Percentiles rank a stretch among this genome's conserved stretches.
Conservation (phyloP, 2,888 invertebrate species). For the Sphaeridia pumilis region DNA sequence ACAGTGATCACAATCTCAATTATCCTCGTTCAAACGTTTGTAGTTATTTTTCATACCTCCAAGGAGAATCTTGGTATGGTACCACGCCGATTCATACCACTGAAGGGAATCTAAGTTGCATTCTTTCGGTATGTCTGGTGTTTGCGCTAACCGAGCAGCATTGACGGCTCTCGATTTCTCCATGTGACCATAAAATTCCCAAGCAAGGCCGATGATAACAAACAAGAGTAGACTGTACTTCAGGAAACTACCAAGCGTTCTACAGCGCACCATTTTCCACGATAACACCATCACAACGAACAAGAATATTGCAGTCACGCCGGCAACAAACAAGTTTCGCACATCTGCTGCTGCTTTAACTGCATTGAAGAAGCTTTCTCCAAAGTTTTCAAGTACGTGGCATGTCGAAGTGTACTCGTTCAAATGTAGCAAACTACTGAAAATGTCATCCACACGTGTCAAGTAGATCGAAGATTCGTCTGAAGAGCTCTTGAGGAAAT, state of each 20-base stretch:
- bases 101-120: slow-evolving; percentile 28
- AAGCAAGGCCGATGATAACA: slow-evolving; percentile 29
- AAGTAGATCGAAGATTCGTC: slow-evolving; percentile 19
- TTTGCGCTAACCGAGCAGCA: slow-evolving; percentile 26
- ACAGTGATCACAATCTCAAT: neutral
- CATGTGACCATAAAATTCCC: slow-evolving; percentile 24
- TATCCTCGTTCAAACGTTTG: no score
- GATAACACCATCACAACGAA: slow-evolving; percentile 17
- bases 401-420: slow-evolving; percentile 9
- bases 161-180: slow-evolving; percentile 26
- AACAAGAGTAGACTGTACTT: slow-evolving; percentile 25
- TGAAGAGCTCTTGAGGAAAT: slow-evolving; percentile 17
- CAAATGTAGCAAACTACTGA: slow-evolving; percentile 29
- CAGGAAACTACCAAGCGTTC: slow-evolving; percentile 6
- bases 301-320: slow-evolving; percentile 15
- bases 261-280: slow-evolving; percentile 5
- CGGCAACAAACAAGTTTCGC: neutral
- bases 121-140: slow-evolving; percentile 24
- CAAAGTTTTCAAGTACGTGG: slow-evolving; percentile 7
- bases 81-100: slow-evolving; percentile 12
- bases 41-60: no score
- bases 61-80: no score
- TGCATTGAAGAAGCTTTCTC: slow-evolving; percentile 6
- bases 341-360: neutral
- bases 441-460: slow-evolving; percentile 24